These are phyloP conservation scores for Carcinoscorpius rotundicauda DNA, from an alignment of 1,140 invertebrate genomes.

Conservation along the genomic window DNA sequence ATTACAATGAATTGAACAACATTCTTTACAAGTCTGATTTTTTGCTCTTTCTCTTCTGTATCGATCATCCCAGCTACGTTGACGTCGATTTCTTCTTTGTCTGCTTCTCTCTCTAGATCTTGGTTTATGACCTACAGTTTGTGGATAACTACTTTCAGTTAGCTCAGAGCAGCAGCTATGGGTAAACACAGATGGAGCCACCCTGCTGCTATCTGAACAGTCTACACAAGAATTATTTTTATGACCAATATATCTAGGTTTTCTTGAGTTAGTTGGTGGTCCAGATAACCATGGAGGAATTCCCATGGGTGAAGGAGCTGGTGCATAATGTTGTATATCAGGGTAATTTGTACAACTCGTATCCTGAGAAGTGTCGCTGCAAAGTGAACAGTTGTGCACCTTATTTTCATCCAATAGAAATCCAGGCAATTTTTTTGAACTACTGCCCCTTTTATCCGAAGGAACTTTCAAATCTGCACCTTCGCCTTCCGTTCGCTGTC, in stretches of 20 bases:
- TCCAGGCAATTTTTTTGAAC: too few species aligned
- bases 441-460: too few species aligned
- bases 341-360: neutral
- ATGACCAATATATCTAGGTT: neutral
- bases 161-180: conserved; percentile 2
- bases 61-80: conserved; percentile 4
- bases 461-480: too few species aligned
- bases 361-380: neutral
- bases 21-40: neutral
- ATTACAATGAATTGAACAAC: neutral
- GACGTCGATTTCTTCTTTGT: neutral
- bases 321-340: neutral
- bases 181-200: neutral
- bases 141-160: neutral
- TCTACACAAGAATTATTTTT: conserved; percentile 1
- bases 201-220: neutral
- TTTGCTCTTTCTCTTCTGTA: neutral
- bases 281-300: too few species aligned
- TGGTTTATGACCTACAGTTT: neutral
- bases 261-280: too few species aligned
- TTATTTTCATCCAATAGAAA: neutral
- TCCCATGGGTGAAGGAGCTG: too few species aligned
- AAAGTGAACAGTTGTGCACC: neutral
- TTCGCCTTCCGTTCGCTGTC: too few species aligned
- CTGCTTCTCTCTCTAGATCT: neutral